These are phyloP conservation scores for Platalea minor DNA, from an alignment of 2,797 vertebrate genomes.

Conservation along the genomic window DNA sequence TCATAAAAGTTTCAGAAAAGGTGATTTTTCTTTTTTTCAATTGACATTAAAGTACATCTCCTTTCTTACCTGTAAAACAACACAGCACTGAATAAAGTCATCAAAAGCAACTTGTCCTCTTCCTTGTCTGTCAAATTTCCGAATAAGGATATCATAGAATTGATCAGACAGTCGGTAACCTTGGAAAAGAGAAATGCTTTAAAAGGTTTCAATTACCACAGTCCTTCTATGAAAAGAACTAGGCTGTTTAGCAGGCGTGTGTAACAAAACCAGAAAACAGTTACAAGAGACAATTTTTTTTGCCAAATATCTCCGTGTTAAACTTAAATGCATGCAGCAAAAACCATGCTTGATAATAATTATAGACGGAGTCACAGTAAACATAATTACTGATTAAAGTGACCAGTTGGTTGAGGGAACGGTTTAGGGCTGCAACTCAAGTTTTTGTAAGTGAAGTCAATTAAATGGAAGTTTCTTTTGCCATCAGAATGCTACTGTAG, in stretches of 20 bases:
- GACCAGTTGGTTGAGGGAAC: neutral
- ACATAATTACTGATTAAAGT: neutral
- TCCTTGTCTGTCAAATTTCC: conserved; percentile 96
- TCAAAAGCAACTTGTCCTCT: conserved; percentile 96
- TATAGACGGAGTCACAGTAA: neutral
- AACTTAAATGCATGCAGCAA: neutral
- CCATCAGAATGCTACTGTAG: neutral
- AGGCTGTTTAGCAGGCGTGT: neutral
- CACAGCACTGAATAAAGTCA: conserved; percentile 99
- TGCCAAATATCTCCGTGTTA: neutral
- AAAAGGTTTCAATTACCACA: neutral
- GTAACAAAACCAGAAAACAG: neutral
- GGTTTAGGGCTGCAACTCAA: neutral
- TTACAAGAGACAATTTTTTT: neutral
- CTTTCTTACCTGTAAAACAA: conserved; percentile 91
- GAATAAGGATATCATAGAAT: conserved; percentile 93
- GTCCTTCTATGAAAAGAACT: neutral
- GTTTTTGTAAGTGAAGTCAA: neutral
- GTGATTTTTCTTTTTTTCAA: neutral
- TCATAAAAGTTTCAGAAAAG: neutral
- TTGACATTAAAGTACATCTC: neutral
- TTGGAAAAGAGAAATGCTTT: conserved; percentile 64
- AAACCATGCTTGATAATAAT: neutral
- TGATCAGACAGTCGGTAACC: conserved; percentile 96
- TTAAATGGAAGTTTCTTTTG: neutral